Conservation (phyloP, 2,888 invertebrate species). For the Drosophila antonietae region DNA sequence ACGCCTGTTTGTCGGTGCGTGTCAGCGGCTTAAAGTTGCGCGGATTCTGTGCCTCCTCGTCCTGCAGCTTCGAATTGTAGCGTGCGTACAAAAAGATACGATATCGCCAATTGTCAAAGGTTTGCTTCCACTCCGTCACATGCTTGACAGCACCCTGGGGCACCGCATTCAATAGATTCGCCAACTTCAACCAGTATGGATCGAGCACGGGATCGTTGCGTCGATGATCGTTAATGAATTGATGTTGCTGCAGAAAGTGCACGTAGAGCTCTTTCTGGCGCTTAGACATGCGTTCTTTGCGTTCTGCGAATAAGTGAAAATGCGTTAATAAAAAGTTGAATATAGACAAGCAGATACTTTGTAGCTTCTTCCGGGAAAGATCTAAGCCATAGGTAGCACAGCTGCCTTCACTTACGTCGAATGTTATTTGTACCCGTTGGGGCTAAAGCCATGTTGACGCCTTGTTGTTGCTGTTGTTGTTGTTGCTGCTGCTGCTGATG, state of each 20-base stretch:
- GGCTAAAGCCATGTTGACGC: conserved; percentile 64
- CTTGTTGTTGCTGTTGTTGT: conserved; percentile 57
- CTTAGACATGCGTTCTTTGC: conserved; percentile 82
- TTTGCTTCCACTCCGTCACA: conserved; percentile 81
- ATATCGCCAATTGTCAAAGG: conserved; percentile 82
- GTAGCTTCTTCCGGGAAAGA: not conserved
- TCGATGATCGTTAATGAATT: conserved; percentile 80
- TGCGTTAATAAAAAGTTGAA: not conserved
- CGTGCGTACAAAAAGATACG: conserved; percentile 82
- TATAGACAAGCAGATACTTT: not conserved
- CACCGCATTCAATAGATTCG: conserved; percentile 81
- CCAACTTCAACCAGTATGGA: conserved; percentile 80
- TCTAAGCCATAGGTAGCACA: not conserved
- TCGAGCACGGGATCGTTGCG: conserved; percentile 80
- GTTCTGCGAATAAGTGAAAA: conserved; percentile 61
- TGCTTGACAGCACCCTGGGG: conserved; percentile 81
- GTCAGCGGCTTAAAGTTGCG: conserved; percentile 82
- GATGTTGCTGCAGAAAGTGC: conserved; percentile 80
- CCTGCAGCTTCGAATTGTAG: conserved; percentile 81
- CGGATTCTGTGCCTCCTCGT: conserved; percentile 79
- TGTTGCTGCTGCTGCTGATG: conserved; percentile 62
- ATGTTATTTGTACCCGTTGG: conserved; percentile 74
- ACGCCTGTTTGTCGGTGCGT: conserved; percentile 81
- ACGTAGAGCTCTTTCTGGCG: conserved; percentile 82
- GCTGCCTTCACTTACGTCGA: conserved; percentile 69